Conservation (phyloP, 2,113 vertebrate species). For the Rhineura floridana region DNA sequence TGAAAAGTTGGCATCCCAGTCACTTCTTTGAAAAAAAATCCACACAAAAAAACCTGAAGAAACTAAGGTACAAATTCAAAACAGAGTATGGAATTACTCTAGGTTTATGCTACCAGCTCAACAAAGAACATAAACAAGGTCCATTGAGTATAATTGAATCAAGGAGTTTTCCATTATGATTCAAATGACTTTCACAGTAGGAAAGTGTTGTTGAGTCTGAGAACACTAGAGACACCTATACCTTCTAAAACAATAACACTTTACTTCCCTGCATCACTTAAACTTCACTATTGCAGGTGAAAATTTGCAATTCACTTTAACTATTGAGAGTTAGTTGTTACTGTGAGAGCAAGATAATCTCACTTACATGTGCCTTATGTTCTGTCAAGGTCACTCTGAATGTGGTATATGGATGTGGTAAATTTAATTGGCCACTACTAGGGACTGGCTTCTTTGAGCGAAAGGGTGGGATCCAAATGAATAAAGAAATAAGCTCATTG, state of each 20-base stretch:
- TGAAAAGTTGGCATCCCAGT: neutral
- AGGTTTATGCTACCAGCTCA: slow-evolving; percentile 52
- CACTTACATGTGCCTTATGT: neutral
- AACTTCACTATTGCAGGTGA: slow-evolving; percentile 44
- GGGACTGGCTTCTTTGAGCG: no score
- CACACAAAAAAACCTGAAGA: neutral
- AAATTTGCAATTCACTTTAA: slow-evolving; percentile 27
- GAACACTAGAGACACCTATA: slow-evolving; percentile 42
- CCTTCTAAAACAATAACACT: slow-evolving; percentile 52
- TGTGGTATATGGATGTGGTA: neutral
- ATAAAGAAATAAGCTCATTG: no score
- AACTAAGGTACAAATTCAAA: slow-evolving; percentile 53
- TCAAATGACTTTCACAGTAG: slow-evolving; percentile 69
- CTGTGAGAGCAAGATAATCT: neutral
- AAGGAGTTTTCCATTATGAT: slow-evolving; percentile 61
- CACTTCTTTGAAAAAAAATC: slow-evolving; percentile 31
- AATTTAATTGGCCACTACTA: neutral
- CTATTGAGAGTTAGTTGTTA: neutral
- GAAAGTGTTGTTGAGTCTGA: slow-evolving; percentile 43
- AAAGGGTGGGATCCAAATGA: no score
- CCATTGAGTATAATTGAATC: slow-evolving; percentile 60
- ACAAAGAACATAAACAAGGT: slow-evolving; percentile 48
- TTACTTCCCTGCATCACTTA: slow-evolving; percentile 31
- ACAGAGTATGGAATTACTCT: slow-evolving; percentile 24
- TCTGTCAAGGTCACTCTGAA: neutral